A percentile compares a stretch with the other conserved stretches of the same genome.
Evolutionary conservation across 2,888 invertebrate genomes (phyloP).

Genomic region (Emmelina monodactyla): DNA sequence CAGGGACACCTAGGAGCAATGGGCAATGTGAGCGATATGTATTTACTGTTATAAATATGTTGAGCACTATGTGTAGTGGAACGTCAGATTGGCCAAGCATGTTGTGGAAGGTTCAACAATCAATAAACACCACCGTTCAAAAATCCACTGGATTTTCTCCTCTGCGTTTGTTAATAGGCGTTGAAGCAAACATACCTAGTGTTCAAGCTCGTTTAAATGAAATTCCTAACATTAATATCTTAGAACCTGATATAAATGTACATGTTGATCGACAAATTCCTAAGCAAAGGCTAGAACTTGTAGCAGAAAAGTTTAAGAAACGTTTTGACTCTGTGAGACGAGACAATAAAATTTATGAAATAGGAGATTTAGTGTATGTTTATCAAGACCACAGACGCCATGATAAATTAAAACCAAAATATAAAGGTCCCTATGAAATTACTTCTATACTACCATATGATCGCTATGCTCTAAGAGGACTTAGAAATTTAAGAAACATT

Average conservation of each 20-base stretch:
- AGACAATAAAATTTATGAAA: neutral
- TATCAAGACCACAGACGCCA: conserved; percentile 2
- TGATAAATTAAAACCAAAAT: conserved; percentile 9
- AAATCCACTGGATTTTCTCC: conserved; percentile 13
- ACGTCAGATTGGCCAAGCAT: conserved; percentile 10
- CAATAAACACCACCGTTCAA: conserved; percentile 13
- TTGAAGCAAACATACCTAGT: conserved; percentile 6
- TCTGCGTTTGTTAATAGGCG: conserved; percentile 8
- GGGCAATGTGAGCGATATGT: conserved; percentile 22
- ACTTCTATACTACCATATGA: conserved; percentile 5
- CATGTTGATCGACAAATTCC: conserved; percentile 4
- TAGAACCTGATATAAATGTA: neutral
- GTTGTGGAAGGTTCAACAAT: conserved; percentile 13
- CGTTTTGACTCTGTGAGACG: conserved; percentile 1
- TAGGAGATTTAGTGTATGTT: conserved; percentile 1
- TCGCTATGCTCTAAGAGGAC: conserved; percentile 7
- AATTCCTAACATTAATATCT: neutral
- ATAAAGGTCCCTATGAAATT: conserved; percentile 13
- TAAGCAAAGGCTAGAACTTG: neutral
- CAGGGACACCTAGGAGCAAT: conserved; percentile 13
- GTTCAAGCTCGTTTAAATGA: conserved; percentile 6
- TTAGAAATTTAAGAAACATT: conserved; percentile 7
- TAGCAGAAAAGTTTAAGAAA: neutral
- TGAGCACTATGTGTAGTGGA: conserved; percentile 19
- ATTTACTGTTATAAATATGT: conserved; percentile 20